These are phyloP conservation scores for Vimba vimba DNA, from an alignment of 2,113 vertebrate species.

Conservation along the genomic window DNA sequence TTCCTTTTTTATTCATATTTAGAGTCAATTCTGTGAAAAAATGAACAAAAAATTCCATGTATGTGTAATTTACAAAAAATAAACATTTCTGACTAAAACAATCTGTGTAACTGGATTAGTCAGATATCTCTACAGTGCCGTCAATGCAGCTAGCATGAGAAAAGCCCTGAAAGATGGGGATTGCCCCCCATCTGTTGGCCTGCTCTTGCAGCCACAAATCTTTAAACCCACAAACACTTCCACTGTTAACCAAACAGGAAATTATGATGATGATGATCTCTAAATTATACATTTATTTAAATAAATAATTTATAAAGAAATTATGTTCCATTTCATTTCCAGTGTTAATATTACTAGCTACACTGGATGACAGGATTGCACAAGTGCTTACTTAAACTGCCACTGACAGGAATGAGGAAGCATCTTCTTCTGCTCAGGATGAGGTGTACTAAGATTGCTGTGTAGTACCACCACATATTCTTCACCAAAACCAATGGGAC, in stretches of 20 bases:
- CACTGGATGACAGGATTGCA: constrained; percentile 19
- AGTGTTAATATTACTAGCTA: neutral
- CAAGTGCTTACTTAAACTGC: constrained; percentile 5
- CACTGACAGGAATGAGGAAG: constrained; percentile 25
- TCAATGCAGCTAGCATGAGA: neutral
- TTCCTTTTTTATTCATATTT: neutral
- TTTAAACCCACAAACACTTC: neutral
- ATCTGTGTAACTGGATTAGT: constrained; percentile 45
- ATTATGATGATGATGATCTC: neutral
- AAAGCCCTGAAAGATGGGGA: constrained; percentile 20
- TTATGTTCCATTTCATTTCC: neutral
- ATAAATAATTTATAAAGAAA: neutral
- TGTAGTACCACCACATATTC: neutral
- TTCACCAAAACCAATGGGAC: neutral
- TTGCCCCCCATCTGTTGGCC: constrained; percentile 27
- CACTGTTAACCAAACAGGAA: neutral
- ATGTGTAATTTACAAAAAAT: constrained; percentile 46
- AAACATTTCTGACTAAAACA: constrained; percentile 25
- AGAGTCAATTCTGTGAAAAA: neutral
- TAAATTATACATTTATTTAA: neutral
- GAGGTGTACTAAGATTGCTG: neutral
- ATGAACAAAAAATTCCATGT: constrained; percentile 31
- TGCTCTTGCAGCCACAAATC: neutral
- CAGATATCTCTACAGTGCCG: constrained; percentile 4
- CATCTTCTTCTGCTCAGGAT: neutral